A percentile compares a stretch with the other conserved stretches of the same genome.
phyloP scores from a whole-genome alignment of 2,888 invertebrate species.

The Phalangium opilio region DNA sequence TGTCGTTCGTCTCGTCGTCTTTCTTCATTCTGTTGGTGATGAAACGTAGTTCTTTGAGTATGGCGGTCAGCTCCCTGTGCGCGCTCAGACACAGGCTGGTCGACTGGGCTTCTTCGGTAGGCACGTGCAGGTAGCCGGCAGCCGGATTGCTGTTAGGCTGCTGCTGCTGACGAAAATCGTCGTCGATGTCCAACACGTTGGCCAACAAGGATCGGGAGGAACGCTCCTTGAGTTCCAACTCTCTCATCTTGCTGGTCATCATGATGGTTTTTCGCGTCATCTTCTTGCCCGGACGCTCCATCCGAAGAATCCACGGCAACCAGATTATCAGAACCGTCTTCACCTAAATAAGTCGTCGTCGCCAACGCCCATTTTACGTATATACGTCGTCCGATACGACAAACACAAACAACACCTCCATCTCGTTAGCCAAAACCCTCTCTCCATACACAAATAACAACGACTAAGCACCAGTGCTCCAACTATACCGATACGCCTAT shows the following conservation, averaged over 20 bases:
- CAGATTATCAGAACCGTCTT: conserved; percentile 89
- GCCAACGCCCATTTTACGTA: too few species aligned
- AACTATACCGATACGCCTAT: too few species aligned
- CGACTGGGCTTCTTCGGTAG: conserved; percentile 39
- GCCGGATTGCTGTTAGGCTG: conserved; percentile 1
- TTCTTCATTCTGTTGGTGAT: conserved; percentile 86
- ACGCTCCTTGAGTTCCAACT: conserved; percentile 74
- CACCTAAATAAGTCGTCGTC: conserved; percentile 44
- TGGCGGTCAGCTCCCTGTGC: conserved; percentile 67
- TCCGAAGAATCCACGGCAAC: conserved; percentile 91
- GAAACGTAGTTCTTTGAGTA: conserved; percentile 83
- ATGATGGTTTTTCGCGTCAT: conserved; percentile 64
- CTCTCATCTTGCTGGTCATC: conserved; percentile 46
- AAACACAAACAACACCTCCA: too few species aligned
- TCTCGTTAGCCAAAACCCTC: too few species aligned
- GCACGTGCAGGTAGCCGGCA: conserved; percentile 14
- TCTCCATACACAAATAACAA: too few species aligned
- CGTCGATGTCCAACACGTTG: conserved; percentile 92
- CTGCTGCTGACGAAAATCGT: conserved; percentile 51
- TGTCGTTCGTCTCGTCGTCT: conserved; percentile 83
- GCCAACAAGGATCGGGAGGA: conserved; percentile 85
- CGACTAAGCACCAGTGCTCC: too few species aligned
- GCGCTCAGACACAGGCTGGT: conserved; percentile 11
- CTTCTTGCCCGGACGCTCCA: conserved; percentile 88
- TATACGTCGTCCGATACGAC: too few species aligned